Percentiles rank a stretch among this genome's conserved stretches.
These are phyloP conservation scores for Notamacropus eugenii DNA, from an alignment of 2,797 vertebrate genomes.

Conservation along the genomic window DNA sequence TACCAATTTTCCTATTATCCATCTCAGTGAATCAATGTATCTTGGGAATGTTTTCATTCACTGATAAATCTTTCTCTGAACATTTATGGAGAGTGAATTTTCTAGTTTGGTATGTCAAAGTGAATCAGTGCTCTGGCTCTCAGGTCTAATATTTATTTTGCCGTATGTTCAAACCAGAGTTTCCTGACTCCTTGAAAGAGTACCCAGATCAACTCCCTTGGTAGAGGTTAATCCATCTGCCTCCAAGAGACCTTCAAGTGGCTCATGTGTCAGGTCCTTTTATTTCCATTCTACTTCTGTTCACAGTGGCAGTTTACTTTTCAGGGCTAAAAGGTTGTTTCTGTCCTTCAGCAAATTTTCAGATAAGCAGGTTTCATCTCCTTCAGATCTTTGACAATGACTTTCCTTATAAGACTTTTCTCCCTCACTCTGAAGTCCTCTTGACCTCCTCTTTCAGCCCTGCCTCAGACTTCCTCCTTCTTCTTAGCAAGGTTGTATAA, in stretches of 20 bases:
- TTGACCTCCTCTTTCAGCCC: constrained; percentile 44
- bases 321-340: constrained; percentile 45
- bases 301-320: constrained; percentile 51
- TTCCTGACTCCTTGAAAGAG: constrained; percentile 33
- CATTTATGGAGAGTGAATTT: constrained; percentile 47
- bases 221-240: constrained; percentile 31
- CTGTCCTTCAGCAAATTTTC: constrained; percentile 36
- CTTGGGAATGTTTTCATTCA: constrained; percentile 15
- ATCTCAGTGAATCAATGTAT: background rate
- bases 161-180: constrained; percentile 36
- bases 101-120: constrained; percentile 44
- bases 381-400: constrained; percentile 56
- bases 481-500: constrained; percentile 40
- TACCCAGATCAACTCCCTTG: background rate
- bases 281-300: constrained; percentile 18
- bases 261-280: background rate
- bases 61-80: constrained; percentile 48
- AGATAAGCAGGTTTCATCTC: constrained; percentile 43
- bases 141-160: constrained; percentile 30
- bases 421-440: constrained; percentile 32
- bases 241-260: constrained; percentile 19
- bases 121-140: background rate
- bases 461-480: constrained; percentile 23
- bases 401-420: constrained; percentile 6
- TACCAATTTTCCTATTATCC: constrained; percentile 36